These are phyloP conservation scores for Drosophila antonietae DNA, from an alignment of 2,888 invertebrate species.

Conservation along the genomic window DNA sequence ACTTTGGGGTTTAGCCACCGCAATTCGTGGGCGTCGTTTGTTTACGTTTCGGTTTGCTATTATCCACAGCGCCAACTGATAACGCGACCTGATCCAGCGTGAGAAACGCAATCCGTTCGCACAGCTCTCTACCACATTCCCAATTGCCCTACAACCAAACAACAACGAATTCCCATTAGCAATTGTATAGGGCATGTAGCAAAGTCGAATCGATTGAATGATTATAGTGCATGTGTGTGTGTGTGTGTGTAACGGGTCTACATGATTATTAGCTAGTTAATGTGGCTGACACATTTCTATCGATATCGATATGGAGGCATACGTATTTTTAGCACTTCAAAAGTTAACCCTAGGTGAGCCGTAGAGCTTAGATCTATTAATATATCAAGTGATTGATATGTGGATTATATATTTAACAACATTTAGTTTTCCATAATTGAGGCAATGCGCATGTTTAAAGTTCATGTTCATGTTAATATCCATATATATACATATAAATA, in stretches of 20 bases:
- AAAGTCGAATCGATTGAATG: neutral
- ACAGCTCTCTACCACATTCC: slow-evolving; percentile 43
- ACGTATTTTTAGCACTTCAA: slow-evolving; percentile 51
- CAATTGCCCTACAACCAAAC: slow-evolving; percentile 9
- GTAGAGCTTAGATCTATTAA: slow-evolving; percentile 41
- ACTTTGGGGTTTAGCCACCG: slow-evolving; percentile 28
- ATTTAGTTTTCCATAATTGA: neutral
- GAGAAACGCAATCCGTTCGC: slow-evolving; percentile 79
- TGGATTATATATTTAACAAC: neutral
- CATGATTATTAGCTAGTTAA: slow-evolving; percentile 34
- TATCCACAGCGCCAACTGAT: slow-evolving; percentile 55
- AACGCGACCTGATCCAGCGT: slow-evolving; percentile 58
- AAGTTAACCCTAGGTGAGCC: slow-evolving; percentile 49
- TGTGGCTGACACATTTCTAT: slow-evolving; percentile 39
- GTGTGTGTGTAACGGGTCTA: slow-evolving; percentile 6
- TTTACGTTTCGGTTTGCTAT: slow-evolving; percentile 74
- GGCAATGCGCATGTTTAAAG: slow-evolving; percentile 4
- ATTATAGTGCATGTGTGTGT: neutral
- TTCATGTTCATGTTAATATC: slow-evolving; percentile 7
- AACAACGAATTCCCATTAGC: neutral
- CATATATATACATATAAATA: too few species aligned
- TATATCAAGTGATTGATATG: slow-evolving; percentile 38
- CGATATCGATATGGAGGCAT: slow-evolving; percentile 22
- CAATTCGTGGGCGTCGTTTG: slow-evolving; percentile 76
- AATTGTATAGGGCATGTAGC: slow-evolving; percentile 18